Evolutionary conservation across 1,140 invertebrate genomes (phyloP).

Genomic region (Sweltsa coloradensis): DNA sequence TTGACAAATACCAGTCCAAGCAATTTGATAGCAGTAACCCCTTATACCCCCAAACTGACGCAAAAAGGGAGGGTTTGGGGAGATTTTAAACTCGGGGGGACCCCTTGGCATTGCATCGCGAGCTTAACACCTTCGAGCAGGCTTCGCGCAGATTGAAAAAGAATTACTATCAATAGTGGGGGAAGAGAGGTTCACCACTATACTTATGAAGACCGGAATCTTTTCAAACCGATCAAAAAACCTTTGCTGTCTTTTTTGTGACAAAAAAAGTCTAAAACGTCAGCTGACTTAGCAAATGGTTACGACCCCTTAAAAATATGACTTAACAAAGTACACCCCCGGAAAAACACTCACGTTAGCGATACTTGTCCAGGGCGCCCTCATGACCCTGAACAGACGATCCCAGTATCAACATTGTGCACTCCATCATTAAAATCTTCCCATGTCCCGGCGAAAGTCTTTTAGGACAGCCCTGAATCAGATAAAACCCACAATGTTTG

Average conservation of each 20-base stretch:
- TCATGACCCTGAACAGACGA: background rate
- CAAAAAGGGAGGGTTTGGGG: conserved; percentile 15
- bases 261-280: conserved; percentile 27
- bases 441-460: background rate
- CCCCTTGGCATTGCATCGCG: conserved; percentile 24
- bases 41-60: conserved; percentile 10
- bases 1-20: conserved; percentile 20
- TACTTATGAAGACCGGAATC: conserved; percentile 28
- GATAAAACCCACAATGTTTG: background rate
- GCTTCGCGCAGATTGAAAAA: conserved; percentile 32
- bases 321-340: conserved; percentile 18
- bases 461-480: background rate
- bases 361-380: background rate
- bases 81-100: conserved; percentile 18
- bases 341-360: background rate
- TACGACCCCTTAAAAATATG: conserved; percentile 28
- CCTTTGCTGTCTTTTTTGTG: conserved; percentile 28
- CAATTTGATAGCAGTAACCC: conserved; percentile 18
- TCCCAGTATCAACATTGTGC: background rate
- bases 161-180: conserved; percentile 35
- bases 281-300: conserved; percentile 30
- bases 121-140: conserved; percentile 19
- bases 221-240: conserved; percentile 33
- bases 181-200: conserved; percentile 29
- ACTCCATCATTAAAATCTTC: background rate